phyloP scores from a whole-genome alignment of 2,113 vertebrate genomes.

The Bubalus kerabau region DNA sequence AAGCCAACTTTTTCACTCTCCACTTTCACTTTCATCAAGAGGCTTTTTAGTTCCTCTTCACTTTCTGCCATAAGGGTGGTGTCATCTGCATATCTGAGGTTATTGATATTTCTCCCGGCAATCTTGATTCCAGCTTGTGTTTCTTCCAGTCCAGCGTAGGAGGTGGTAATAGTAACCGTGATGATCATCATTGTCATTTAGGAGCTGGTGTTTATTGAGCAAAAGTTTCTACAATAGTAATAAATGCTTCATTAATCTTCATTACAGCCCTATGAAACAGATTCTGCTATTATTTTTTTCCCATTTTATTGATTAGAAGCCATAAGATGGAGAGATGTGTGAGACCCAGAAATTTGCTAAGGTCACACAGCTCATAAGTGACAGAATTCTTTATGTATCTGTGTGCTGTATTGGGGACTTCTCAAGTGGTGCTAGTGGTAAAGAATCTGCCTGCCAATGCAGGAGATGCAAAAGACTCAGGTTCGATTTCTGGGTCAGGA shows the following conservation, averaged over 20 bases:
- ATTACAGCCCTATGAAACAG: background rate
- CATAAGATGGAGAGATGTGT: background rate
- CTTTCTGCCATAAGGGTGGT: too few relatives aligned
- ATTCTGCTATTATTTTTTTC: background rate
- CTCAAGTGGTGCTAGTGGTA: background rate
- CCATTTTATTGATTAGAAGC: background rate
- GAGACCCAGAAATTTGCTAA: background rate
- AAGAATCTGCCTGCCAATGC: background rate
- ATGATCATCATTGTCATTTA: background rate
- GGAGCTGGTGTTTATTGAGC: background rate
- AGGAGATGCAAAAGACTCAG: background rate
- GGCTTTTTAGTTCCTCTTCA: too few relatives aligned
- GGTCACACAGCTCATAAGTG: background rate
- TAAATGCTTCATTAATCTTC: background rate
- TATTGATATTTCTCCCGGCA: too few relatives aligned
- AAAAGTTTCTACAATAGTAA: background rate
- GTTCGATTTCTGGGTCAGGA: rapidly evolving
- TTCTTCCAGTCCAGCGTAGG: too few relatives aligned
- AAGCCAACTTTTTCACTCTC: too few relatives aligned
- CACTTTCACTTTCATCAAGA: too few relatives aligned
- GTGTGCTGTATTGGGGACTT: background rate
- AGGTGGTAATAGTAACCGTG: background rate
- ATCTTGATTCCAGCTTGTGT: too few relatives aligned
- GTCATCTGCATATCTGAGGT: too few relatives aligned
- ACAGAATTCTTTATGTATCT: background rate